These are phyloP conservation scores for Hozukius guyotensis DNA, from an alignment of 2,797 vertebrate species.

Conservation along the genomic window DNA sequence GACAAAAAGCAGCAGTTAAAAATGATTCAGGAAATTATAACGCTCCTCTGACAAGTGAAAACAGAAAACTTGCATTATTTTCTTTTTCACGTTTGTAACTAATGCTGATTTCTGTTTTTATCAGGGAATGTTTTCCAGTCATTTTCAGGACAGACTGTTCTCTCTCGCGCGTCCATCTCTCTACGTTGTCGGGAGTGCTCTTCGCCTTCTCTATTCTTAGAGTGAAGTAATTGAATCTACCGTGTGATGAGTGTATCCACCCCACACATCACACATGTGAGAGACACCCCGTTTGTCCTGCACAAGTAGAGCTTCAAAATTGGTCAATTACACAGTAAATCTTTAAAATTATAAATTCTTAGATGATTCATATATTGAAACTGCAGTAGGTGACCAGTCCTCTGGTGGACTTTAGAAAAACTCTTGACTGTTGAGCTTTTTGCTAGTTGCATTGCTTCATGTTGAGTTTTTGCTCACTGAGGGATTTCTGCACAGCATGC, in stretches of 20 bases:
- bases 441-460: conserved; percentile 69
- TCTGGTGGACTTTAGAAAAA: not conserved
- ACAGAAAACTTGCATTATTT: not conserved
- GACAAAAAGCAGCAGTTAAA: not conserved
- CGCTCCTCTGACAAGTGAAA: not conserved
- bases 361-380: not conserved
- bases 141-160: conserved; percentile 55
- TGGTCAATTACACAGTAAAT: not conserved
- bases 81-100: not conserved
- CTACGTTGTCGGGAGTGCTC: conserved; percentile 32
- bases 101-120: not conserved
- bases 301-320: conserved; percentile 27
- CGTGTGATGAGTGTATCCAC: conserved; percentile 50
- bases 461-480: conserved; percentile 76
- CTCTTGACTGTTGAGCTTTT: conserved; percentile 57
- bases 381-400: not conserved
- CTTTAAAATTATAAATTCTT: not conserved
- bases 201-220: conserved; percentile 78
- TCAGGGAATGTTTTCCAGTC: not conserved
- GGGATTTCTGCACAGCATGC: conserved; percentile 69
- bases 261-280: conserved; percentile 32
- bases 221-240: conserved; percentile 79
- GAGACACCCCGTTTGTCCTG: conserved; percentile 27
- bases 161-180: conserved; percentile 17
- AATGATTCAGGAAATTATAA: not conserved